Base-by-base conservation (phyloP, 1,140 invertebrate genomes). In the Steinernema feltiae region DNA sequence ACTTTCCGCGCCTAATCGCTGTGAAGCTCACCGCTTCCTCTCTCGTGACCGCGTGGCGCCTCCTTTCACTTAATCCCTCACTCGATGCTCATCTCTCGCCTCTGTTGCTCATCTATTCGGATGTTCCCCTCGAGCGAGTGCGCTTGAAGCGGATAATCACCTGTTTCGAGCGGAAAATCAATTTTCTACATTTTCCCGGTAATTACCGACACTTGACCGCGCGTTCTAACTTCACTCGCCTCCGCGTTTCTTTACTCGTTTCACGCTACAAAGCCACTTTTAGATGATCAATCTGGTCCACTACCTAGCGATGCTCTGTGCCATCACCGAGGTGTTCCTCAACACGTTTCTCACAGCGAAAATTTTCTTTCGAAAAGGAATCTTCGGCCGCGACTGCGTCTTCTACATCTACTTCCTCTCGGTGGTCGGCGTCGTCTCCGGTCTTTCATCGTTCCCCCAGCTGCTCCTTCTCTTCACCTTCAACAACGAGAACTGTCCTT, bases 381-480 rank as follows among this genome's bases (percentile, higher is more conserved):
- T 63, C 53, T 63, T 63, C 24, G 53, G 7, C 53, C 53, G 53
- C 7, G 53, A 63, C 53, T 15, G 7, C 53, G 53, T 63, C 15
- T 27, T 15, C 53, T 63, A 63, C 53, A 27, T 63, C 53, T 63
- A n/a, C 53, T 63, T 63, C 53, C 24, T 63, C 3, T 15, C 53
- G 53, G 3, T 63, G 12, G 15, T 21, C 12, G 53, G 53, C 53
- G 24, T 63, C 53, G 53, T 21, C 15, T 63, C 53, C 2, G 53
- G 53, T 3, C 53, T 63, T 21, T 63, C 24, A 7, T 12, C 53
- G 7, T 63, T 63, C 53, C 53, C 53, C 24, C 53, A 63, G 12
- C 24, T 63, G 53, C 53, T 63, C 3, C 53, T 63, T 3, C 53
- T 63, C 53, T 63, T 63, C 53, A 63, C 53, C 53, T 63, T 63